Base-by-base conservation (phyloP, 2,797 vertebrate species). In the Peromyscus eremicus region DNA sequence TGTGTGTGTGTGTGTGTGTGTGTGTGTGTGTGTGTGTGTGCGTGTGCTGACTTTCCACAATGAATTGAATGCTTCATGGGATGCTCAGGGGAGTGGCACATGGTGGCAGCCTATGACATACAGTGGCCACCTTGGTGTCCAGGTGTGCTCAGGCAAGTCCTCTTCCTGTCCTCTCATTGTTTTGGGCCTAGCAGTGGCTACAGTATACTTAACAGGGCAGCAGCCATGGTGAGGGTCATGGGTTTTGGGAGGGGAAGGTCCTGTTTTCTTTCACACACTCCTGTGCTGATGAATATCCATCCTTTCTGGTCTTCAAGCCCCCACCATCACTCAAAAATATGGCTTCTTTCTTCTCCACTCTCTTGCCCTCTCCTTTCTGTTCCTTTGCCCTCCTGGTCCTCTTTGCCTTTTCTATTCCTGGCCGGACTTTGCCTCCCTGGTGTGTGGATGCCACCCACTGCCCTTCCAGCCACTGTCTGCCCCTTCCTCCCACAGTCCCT, bases 171-270 rank as follows among this genome's bases (percentile, higher is more conserved):
- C 6, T 13, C 27, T 34, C 52, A 25, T 10, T 64, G 29, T 25
- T 14, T 21, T 25, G 73, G 55, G 96, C 76, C 87, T 95, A 34
- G 4, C 62, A 46, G 73, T 96, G 83, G 95, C 87, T 96, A 71
- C 85, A 80, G 83, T 89, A 92, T 97, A 4, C 46, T 94, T 92
- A 34, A 85, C 23, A 76, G 27, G 95, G 92, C 77, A 97, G 93
- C 84, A 94, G 87, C 83, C 84, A 55, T 77, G 49, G 27, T 34
- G 52, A 40, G 77, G 52, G 81, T 11, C 57, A 49, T 16, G 68
- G 19, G 23, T 37, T 13, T 70, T 37, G 34, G 84, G 57, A 71
- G 66, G 10, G 40, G 19, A 49, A n/a, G 64, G 1, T 71, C 76
- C 75, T 21, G 83, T 32, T 57, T 57, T 77, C 29, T 10, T 68